These are phyloP conservation scores for Diadumene lineata DNA, from an alignment of 92 coral and sea anemone species.

Conservation along the genomic window DNA sequence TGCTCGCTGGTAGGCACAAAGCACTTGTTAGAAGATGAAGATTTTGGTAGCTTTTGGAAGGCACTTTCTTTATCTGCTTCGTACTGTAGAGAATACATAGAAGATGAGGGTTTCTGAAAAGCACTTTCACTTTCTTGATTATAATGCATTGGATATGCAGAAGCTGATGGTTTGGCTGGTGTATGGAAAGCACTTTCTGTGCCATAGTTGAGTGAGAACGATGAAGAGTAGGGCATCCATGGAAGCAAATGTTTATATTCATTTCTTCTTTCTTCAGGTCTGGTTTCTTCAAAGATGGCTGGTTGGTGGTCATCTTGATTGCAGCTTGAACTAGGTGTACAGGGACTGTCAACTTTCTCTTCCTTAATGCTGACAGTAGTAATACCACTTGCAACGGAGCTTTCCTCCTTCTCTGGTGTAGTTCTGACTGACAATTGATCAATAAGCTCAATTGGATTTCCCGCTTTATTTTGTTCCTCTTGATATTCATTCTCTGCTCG, in stretches of 20 bases:
- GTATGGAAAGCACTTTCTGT: too few species aligned
- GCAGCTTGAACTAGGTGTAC: not conserved
- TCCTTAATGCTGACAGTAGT: not conserved
- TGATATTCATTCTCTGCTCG: not conserved
- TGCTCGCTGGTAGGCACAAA: too few species aligned
- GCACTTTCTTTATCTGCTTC: not conserved
- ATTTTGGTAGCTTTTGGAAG: not conserved
- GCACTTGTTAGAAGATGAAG: too few species aligned
- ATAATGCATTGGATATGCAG: too few species aligned
- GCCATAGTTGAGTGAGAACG: too few species aligned
- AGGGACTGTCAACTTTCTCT: not conserved
- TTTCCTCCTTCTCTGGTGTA: not conserved
- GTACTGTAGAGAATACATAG: not conserved
- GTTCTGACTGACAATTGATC: not conserved
- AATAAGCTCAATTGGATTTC: not conserved
- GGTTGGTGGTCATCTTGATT: not conserved
- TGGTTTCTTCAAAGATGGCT: not conserved
- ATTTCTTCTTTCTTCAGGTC: not conserved
- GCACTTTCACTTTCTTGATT: too few species aligned
- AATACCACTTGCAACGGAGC: not conserved
- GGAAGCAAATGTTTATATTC: not conserved
- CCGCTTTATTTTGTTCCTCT: not conserved
- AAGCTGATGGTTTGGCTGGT: too few species aligned
- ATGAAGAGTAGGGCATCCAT: not conserved
- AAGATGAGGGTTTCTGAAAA: too few species aligned